Base-by-base conservation (phyloP, 2,113 vertebrate genomes). In the Odocoileus virginianus region DNA sequence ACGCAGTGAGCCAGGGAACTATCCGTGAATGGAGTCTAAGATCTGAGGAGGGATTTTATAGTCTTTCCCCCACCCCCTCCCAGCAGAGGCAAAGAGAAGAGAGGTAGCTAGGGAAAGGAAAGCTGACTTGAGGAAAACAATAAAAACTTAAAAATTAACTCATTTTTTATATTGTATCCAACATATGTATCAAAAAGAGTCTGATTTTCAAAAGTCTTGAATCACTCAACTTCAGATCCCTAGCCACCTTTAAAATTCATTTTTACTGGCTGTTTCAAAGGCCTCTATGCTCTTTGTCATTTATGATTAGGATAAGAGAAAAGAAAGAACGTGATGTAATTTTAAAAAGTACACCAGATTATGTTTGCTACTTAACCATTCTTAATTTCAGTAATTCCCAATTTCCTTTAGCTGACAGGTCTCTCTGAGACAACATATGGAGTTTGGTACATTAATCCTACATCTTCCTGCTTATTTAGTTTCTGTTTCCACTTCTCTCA, bases 191-290 rank as follows among this genome's bases (percentile, higher is more conserved):
- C 71, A 47, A 8, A 90, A 84, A 55, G 76, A 83, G 47, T 33
- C 54, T 86, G 8, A 93, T 95, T 96, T 97, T 88, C 79, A 52
- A 45, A 96, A 81, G 16, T 61, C 83, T 79, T 74, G 54, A 96
- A 27, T 74, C 25, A 33, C 27, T 79, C 79, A 81, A 84, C 33
- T 83, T 94, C 71, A 95, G 28, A 89, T 52, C 47, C 52, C 36
- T 79, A 33, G 17, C 25, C 86, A 93, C 50, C 55, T 82, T 85
- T 91, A 85, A 93, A 95, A 84, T 30, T 74, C 58, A 89, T 58
- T 93, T 86, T 93, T n/a, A 61, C 40, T 95, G 58, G 54, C 55
- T 55, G 55, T 21, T 43, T 67, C 76, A 67, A 76, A 94, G 86
- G 43, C 23, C 45, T 91, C 76, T 84, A n/a, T 76, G 36, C 33